Percentiles rank a stretch among this genome's conserved stretches.
phyloP scores from a whole-genome alignment of 2,113 vertebrate species.

The Danionella cerebrum region DNA sequence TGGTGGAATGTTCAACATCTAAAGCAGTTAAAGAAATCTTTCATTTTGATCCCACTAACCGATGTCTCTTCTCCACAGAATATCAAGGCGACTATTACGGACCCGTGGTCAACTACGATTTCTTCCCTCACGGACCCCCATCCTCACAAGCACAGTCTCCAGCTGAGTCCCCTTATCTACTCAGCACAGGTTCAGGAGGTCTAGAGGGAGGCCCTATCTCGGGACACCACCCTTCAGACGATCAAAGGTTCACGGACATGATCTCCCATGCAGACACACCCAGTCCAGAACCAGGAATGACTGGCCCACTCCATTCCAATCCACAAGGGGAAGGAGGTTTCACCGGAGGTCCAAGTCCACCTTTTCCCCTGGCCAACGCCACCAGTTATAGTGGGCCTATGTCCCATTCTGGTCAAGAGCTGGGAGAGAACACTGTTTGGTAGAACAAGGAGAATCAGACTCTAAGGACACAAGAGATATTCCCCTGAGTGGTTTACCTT shows the following conservation, averaged over 20 bases:
- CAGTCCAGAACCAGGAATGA: slow-evolving; percentile 87
- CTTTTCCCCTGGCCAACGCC: slow-evolving; percentile 87
- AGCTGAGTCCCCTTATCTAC: slow-evolving; percentile 86
- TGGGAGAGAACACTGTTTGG: slow-evolving; percentile 89
- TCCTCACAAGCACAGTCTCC: slow-evolving; percentile 92
- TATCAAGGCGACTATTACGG: slow-evolving; percentile 96
- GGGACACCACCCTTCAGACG: slow-evolving; percentile 84
- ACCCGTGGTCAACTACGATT: slow-evolving; percentile 86
- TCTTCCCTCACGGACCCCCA: slow-evolving; percentile 91
- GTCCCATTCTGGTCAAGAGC: slow-evolving; percentile 87
- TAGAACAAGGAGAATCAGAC: slow-evolving; percentile 53
- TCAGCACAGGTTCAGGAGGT: slow-evolving; percentile 78
- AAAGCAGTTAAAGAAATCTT: too few species aligned
- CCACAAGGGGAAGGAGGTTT: slow-evolving; percentile 83
- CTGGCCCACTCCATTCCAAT: slow-evolving; percentile 82
- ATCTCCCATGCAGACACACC: slow-evolving; percentile 93
- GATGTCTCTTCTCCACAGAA: slow-evolving; percentile 58
- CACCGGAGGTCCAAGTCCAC: slow-evolving; percentile 86
- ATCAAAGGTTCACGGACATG: slow-evolving; percentile 98
- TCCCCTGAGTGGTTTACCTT: not conserved
- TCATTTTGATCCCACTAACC: not conserved
- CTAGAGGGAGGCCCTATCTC: slow-evolving; percentile 81
- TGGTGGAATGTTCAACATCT: too few species aligned
- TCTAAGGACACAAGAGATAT: slow-evolving; percentile 28
- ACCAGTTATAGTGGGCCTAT: slow-evolving; percentile 87